These are phyloP conservation scores for Heterochromis multidens DNA, from an alignment of 2,113 vertebrate species.

Conservation along the genomic window DNA sequence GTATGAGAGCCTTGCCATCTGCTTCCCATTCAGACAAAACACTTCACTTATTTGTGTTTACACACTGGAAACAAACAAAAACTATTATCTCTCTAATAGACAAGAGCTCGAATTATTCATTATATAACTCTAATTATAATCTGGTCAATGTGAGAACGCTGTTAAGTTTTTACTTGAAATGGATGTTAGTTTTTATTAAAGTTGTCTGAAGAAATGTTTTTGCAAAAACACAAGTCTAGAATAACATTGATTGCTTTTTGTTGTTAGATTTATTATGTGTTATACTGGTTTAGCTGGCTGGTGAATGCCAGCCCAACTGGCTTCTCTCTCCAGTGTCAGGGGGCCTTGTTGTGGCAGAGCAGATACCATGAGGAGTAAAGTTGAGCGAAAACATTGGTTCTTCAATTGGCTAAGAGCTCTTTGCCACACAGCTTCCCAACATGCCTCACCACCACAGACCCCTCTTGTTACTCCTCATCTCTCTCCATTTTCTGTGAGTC, in stretches of 20 bases:
- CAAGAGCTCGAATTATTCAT: background rate
- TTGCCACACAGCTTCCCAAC: slow-evolving; percentile 47
- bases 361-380: slow-evolving; percentile 36
- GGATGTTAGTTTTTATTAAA: background rate
- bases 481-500: background rate
- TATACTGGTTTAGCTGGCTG: background rate
- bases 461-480: background rate
- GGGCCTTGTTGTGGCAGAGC: slow-evolving; percentile 17
- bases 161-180: background rate
- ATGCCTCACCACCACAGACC: slow-evolving; percentile 37
- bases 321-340: background rate
- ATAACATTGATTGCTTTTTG: background rate
- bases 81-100: slow-evolving; percentile 52
- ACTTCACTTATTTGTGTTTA: slow-evolving; percentile 65
- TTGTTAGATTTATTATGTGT: background rate
- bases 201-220: background rate
- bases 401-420: slow-evolving; percentile 53
- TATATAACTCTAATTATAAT: too few relatives aligned
- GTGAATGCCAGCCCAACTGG: background rate
- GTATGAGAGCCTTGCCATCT: slow-evolving; percentile 68
- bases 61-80: slow-evolving; percentile 71
- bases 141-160: background rate
- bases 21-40: slow-evolving; percentile 65
- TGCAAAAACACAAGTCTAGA: background rate
- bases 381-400: slow-evolving; percentile 35